Evolutionary conservation across 2,113 vertebrate species (phyloP).

Genomic region (Girardinichthys multiradiatus): DNA sequence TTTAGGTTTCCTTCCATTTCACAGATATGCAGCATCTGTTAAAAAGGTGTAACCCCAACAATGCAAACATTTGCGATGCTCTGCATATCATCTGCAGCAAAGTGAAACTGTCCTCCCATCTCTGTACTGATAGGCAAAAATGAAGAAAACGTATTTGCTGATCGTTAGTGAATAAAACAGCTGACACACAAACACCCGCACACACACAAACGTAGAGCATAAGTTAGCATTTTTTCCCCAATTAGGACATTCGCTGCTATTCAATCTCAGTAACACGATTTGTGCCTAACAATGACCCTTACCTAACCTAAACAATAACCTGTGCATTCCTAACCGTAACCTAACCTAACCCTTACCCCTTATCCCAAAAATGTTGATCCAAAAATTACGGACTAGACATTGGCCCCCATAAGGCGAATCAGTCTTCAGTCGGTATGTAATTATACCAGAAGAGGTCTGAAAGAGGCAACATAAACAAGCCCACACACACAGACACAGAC

Average conservation of each 20-base stretch:
- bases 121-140: neutral
- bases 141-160: neutral
- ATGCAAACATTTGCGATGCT: neutral
- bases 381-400: neutral
- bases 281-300: too few relatives aligned
- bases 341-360: too few relatives aligned
- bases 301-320: too few relatives aligned
- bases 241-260: neutral
- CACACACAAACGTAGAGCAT: neutral
- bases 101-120: neutral
- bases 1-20: neutral
- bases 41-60: neutral
- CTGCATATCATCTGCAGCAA: neutral
- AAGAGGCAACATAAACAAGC: neutral
- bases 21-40: neutral
- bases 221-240: neutral
- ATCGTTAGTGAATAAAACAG: neutral
- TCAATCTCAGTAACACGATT: too few relatives aligned
- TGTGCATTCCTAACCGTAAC: too few relatives aligned
- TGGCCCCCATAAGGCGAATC: too few relatives aligned
- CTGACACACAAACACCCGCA: neutral
- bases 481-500: slow-evolving; percentile 1
- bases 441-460: too few relatives aligned
- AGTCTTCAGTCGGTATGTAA: too few relatives aligned
- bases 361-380: neutral